Conservation (phyloP, 2,888 invertebrate species). For the Macrosiphum euphorbiae region DNA sequence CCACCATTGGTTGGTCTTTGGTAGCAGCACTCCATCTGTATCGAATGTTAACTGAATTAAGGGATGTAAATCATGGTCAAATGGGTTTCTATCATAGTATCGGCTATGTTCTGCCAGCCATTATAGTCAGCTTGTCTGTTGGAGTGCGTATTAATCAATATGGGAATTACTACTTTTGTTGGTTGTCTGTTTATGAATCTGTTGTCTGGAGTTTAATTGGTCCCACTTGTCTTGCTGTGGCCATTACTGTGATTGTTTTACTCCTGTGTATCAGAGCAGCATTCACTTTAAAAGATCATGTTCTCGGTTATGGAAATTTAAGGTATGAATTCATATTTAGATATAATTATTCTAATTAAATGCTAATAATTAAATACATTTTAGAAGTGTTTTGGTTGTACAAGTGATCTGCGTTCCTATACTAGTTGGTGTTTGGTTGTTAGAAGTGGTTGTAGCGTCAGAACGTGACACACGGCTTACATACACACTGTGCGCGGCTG, state of each 20-base stretch:
- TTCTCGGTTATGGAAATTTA: constrained; percentile 83
- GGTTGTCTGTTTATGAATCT: constrained; percentile 93
- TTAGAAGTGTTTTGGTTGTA: constrained; percentile 69
- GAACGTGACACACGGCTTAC: constrained; percentile 81
- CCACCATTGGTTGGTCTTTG: constrained; percentile 91
- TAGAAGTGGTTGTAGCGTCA: constrained; percentile 83
- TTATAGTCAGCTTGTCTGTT: constrained; percentile 90
- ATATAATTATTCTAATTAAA: constrained; percentile 9
- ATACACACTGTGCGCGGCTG: constrained; percentile 82
- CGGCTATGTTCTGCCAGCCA: constrained; percentile 93
- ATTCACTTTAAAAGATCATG: constrained; percentile 90
- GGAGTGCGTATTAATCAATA: constrained; percentile 95
- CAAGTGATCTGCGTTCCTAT: constrained; percentile 88
- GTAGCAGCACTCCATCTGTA: constrained; percentile 94
- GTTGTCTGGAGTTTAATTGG: constrained; percentile 97
- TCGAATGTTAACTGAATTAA: constrained; percentile 93
- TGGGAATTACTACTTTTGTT: constrained; percentile 94
- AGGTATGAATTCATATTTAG: constrained; percentile 72
- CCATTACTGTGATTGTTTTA: constrained; percentile 83
- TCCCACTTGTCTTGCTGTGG: constrained; percentile 85
- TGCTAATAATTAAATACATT: constrained; percentile 54
- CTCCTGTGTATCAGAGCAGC: constrained; percentile 90
- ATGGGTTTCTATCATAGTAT: constrained; percentile 92
- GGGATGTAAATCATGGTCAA: constrained; percentile 95
- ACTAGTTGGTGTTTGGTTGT: constrained; percentile 87